phyloP scores from a whole-genome alignment of 2,888 invertebrate genomes.

The Phortica magna region DNA sequence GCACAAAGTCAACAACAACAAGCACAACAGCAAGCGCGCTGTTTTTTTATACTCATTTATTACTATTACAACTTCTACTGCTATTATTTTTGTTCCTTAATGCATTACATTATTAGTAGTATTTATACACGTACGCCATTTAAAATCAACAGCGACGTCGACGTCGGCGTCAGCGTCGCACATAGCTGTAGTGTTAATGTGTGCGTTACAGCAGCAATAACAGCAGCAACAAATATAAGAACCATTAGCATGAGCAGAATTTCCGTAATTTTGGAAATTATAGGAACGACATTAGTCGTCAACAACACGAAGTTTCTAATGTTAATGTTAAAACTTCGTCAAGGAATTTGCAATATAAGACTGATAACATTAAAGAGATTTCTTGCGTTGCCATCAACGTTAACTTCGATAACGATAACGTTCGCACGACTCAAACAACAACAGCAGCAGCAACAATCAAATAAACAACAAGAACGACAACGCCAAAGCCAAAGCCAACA shows the following conservation, averaged over 20 bases:
- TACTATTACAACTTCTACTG: slow-evolving; percentile 51
- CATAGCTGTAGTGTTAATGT: neutral
- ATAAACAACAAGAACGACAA: slow-evolving; percentile 4
- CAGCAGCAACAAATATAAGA: no score
- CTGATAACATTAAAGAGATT: slow-evolving; percentile 76
- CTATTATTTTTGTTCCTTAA: slow-evolving; percentile 51
- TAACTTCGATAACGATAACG: slow-evolving; percentile 45
- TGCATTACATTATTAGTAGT: slow-evolving; percentile 57
- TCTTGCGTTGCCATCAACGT: slow-evolving; percentile 59
- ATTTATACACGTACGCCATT: slow-evolving; percentile 45
- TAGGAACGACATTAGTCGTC: slow-evolving; percentile 25
- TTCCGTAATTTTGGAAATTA: neutral
- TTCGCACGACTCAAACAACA: slow-evolving; percentile 19
- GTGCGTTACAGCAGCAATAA: neutral
- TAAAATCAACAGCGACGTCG: slow-evolving; percentile 40
- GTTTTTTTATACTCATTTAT: slow-evolving; percentile 60
- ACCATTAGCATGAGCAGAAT: neutral
- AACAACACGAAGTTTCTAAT: slow-evolving; percentile 6
- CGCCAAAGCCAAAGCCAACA: slow-evolving; percentile 14
- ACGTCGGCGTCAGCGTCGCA: slow-evolving; percentile 21
- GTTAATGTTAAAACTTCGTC: slow-evolving; percentile 45
- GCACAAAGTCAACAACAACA: slow-evolving; percentile 41
- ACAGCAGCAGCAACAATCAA: slow-evolving; percentile 23
- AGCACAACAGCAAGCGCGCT: slow-evolving; percentile 33
- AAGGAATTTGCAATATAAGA: slow-evolving; percentile 77